A percentile compares a stretch with the other conserved stretches of the same genome.
Conservation (phyloP, 1,140 invertebrate genomes). For the Ylistrum balloti region DNA sequence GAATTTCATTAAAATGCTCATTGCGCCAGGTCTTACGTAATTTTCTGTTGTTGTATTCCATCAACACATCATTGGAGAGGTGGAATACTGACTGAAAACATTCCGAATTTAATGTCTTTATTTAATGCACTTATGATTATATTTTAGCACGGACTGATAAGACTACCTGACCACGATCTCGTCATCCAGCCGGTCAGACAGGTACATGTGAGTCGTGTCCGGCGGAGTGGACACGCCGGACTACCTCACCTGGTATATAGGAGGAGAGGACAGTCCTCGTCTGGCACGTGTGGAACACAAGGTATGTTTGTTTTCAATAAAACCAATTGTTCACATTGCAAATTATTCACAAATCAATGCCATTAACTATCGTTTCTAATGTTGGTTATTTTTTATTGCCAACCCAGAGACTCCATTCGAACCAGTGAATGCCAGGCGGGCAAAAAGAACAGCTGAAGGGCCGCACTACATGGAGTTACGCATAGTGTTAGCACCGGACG, state of each 20-base stretch:
- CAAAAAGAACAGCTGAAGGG: slow-evolving; percentile 41
- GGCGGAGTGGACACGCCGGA: background rate
- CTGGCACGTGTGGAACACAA: background rate
- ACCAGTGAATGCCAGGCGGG: background rate
- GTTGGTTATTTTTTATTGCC: background rate
- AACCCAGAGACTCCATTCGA: background rate
- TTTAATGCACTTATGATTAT: no score
- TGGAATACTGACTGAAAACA: no score
- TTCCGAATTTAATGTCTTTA: no score
- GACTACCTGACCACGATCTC: slow-evolving; percentile 64
- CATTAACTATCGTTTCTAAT: no score
- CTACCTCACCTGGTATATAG: slow-evolving; percentile 60
- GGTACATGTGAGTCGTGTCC: slow-evolving; percentile 44
- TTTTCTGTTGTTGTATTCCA: no score
- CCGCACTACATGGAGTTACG: slow-evolving; percentile 52
- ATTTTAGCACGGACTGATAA: slow-evolving; percentile 67
- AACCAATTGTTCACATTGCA: background rate
- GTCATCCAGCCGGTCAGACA: slow-evolving; percentile 65
- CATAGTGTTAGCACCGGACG: slow-evolving; percentile 58
- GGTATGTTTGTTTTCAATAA: background rate
- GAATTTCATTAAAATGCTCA: no score
- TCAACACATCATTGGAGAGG: no score
- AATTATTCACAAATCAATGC: background rate
- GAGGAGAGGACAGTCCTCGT: slow-evolving; percentile 9
- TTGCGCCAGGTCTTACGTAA: no score